Evolutionary conservation across 2,888 invertebrate species (phyloP).

Genomic region (Timandra comae): DNA sequence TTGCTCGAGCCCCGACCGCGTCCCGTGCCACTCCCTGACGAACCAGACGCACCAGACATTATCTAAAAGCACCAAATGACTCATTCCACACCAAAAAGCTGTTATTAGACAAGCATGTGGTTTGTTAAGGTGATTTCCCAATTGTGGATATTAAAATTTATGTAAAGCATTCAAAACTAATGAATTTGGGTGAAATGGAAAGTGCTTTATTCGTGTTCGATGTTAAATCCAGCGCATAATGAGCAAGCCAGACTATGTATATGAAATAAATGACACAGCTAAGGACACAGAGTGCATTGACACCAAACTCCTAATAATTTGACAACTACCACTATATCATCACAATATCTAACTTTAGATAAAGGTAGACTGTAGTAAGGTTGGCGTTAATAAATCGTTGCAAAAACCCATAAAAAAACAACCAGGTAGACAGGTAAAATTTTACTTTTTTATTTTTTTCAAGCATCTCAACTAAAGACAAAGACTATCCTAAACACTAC

Average conservation of each 20-base stretch:
- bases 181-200: slow-evolving; percentile 1
- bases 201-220: not conserved
- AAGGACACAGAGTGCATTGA: slow-evolving; percentile 17
- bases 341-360: too few species aligned
- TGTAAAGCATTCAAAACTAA: slow-evolving; percentile 5
- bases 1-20: slow-evolving; percentile 76
- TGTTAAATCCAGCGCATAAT: slow-evolving; percentile 1
- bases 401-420: slow-evolving; percentile 6
- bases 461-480: slow-evolving; percentile 45
- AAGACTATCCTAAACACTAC: slow-evolving; percentile 39
- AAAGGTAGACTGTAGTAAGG: slow-evolving; percentile 2
- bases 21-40: slow-evolving; percentile 77
- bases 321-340: too few species aligned
- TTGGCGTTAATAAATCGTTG: slow-evolving; percentile 16
- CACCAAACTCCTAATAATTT: not conserved
- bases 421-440: slow-evolving; percentile 22
- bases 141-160: too few species aligned
- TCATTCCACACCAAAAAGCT: slow-evolving; percentile 51
- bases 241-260: slow-evolving; percentile 3
- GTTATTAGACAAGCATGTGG: slow-evolving; percentile 36
- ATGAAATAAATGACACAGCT: slow-evolving; percentile 19
- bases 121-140: too few species aligned
- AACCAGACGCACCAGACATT: slow-evolving; percentile 80
- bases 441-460: slow-evolving; percentile 35
- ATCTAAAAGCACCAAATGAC: slow-evolving; percentile 67